Conservation (phyloP, 2,888 invertebrate genomes). For the Eilema sororculum region DNA sequence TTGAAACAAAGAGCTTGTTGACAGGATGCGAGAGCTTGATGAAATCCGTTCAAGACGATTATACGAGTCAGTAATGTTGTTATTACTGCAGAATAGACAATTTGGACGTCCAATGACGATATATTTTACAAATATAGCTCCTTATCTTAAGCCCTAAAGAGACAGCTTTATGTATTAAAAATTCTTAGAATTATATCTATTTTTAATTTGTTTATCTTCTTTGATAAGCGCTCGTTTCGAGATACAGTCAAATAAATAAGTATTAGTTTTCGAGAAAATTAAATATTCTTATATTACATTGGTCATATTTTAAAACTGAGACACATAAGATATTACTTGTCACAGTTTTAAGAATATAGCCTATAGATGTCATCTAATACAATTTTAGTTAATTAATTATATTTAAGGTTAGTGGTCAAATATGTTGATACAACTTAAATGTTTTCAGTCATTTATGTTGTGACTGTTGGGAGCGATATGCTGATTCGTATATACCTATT, state of each 20-base stretch:
- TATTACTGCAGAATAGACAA: constrained; percentile 6
- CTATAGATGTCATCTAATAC: neutral
- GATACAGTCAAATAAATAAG: neutral
- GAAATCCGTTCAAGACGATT: constrained; percentile 9
- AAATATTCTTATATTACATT: neutral
- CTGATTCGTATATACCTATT: neutral
- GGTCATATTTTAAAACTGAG: neutral
- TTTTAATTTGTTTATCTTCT: neutral
- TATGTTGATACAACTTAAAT: neutral
- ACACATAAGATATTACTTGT: neutral
- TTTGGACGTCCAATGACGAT: constrained; percentile 4
- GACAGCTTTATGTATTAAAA: constrained; percentile 6
- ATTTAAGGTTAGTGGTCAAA: neutral
- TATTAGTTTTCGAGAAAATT: neutral
- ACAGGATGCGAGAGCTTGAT: constrained; percentile 1
- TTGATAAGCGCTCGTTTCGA: neutral
- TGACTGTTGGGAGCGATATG: too few relatives aligned
- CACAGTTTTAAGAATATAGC: neutral
- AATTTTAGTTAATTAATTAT: neutral
- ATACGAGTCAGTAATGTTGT: neutral
- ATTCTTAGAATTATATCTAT: neutral
- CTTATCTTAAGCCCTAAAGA: constrained; percentile 5
- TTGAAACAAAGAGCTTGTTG: constrained; percentile 12
- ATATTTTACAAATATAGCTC: constrained; percentile 12
- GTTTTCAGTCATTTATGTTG: neutral